These are phyloP conservation scores for Lymantria monacha DNA, from an alignment of 2,888 invertebrate species.

Conservation along the genomic window DNA sequence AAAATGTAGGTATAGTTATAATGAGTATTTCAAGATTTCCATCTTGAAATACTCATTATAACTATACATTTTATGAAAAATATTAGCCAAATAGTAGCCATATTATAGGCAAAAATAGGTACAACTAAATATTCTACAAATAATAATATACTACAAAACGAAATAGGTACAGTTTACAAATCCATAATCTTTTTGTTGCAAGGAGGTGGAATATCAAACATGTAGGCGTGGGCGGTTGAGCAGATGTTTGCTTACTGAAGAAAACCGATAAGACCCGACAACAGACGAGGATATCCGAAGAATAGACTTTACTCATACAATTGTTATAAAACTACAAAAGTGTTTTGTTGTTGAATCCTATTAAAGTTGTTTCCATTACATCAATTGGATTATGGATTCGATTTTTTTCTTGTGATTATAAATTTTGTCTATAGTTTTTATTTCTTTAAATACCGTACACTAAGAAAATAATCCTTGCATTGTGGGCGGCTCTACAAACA, in stretches of 20 bases:
- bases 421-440: too few relatives aligned
- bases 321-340: conserved; percentile 51
- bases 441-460: too few relatives aligned
- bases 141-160: neutral
- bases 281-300: conserved; percentile 50
- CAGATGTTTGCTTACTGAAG: conserved; percentile 66
- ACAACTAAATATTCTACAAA: conserved; percentile 21
- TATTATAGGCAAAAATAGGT: conserved; percentile 15
- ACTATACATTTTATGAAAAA: too few relatives aligned
- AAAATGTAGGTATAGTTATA: too few relatives aligned
- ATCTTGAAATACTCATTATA: too few relatives aligned
- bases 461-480: too few relatives aligned
- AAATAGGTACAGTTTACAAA: conserved; percentile 19
- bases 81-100: too few relatives aligned
- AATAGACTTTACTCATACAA: conserved; percentile 33
- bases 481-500: too few relatives aligned
- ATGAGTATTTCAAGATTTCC: too few relatives aligned
- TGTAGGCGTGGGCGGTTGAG: conserved; percentile 28
- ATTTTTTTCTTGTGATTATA: neutral
- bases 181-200: conserved; percentile 25
- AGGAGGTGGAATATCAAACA: conserved; percentile 38
- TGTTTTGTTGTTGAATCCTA: conserved; percentile 61
- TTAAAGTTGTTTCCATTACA: conserved; percentile 15
- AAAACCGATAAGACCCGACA: conserved; percentile 34
- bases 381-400: conserved; percentile 3